Base-by-base conservation (phyloP, 2,888 invertebrate species). In the Zonitis immaculata region DNA sequence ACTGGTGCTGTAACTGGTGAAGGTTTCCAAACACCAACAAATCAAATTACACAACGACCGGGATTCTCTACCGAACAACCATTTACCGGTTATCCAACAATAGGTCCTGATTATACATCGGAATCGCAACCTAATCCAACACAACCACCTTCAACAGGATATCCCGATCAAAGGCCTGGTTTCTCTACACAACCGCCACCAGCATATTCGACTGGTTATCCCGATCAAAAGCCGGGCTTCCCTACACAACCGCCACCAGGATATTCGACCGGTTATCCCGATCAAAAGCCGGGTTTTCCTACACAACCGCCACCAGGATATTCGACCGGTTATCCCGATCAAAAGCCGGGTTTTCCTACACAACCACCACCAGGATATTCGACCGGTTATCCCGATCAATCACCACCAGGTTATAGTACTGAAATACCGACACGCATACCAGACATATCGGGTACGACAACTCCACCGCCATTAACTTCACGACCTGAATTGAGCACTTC, bases 1-100 rank as follows among this genome's bases (percentile, higher is more conserved):
- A 62, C 76, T 62, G 55, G 73, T 60, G 49, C 66, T 55, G 59
- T 67, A 18, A 65, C 64, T 7, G 47, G 63, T 54, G 47, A 70
- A 62, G 65, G 69, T 60, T 63, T 64, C 42, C 58, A 58, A 6
- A 44, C 57, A 11, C 60, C 61, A 26, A 44, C 18, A 7, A 55
- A 51, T 35, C 58, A 57, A 48, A 59, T 64, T 16, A 54, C 48
- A 11, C 62, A 61, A 14, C 63, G 35, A 16, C 51, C 51, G 5
- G 30, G 42, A 39, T 55, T 51, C 47, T 49, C 39, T 30, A 47
- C 22, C 1, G 62, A 57, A 6, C 64, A 63, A 56, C 63, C 16
- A 56, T 66, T 11, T 59, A 63, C 39, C 64, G 67, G 51, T 60
- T 62, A 50, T 27, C 47, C 56, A 14, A 51, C 49, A 6, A 32